Conservation (phyloP, 1,140 invertebrate genomes). For the Nephotettix cincticeps region DNA sequence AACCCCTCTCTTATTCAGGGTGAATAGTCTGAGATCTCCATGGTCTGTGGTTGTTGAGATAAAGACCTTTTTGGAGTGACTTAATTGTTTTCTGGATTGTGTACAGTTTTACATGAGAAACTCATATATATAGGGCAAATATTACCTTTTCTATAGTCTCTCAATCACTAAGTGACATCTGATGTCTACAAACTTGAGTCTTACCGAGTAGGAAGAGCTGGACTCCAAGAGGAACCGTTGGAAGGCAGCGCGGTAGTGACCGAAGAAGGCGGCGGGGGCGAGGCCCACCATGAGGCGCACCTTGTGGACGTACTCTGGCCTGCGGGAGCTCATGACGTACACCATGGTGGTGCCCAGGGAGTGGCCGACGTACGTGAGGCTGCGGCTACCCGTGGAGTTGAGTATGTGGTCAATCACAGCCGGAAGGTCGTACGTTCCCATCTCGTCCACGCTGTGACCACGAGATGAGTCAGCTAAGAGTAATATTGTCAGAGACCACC, state of each 20-base stretch:
- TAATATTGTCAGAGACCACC: too few species aligned
- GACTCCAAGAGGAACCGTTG: neutral
- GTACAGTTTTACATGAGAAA: too few species aligned
- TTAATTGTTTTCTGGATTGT: too few species aligned
- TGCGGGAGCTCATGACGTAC: conserved; percentile 58
- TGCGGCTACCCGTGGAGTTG: conserved; percentile 51
- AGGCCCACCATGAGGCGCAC: conserved; percentile 48
- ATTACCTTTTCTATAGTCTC: too few species aligned
- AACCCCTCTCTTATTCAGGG: too few species aligned
- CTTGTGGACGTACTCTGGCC: conserved; percentile 57
- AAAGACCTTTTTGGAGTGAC: too few species aligned
- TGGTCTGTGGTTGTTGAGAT: too few species aligned
- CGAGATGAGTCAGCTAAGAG: too few species aligned
- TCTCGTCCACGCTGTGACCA: conserved; percentile 60
- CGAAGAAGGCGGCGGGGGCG: conserved; percentile 45
- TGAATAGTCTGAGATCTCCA: too few species aligned
- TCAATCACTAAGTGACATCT: too few species aligned
- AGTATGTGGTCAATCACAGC: conserved; percentile 66
- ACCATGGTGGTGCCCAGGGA: conserved; percentile 62
- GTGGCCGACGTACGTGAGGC: conserved; percentile 57
- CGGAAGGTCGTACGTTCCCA: conserved; percentile 65
- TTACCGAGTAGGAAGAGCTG: neutral
- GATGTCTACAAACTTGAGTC: too few species aligned
- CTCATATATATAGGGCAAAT: too few species aligned
- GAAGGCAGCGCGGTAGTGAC: neutral